These are phyloP conservation scores for Tetramorium alpestre DNA, from an alignment of 1,140 invertebrate genomes.

Conservation along the genomic window DNA sequence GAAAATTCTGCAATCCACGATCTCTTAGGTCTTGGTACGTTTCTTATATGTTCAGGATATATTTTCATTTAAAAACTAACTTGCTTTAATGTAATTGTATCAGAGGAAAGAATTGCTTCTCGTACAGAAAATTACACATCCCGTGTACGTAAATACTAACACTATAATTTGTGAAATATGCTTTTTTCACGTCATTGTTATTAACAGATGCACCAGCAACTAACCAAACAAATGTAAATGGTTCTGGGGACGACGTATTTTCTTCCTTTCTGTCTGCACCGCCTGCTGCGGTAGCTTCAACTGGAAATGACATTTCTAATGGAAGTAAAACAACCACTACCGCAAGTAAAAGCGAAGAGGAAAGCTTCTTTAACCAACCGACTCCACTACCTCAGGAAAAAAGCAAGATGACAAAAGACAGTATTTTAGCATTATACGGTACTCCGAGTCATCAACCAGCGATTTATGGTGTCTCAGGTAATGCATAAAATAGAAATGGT, in stretches of 20 bases:
- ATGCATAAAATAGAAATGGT: background rate
- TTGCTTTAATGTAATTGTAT: background rate
- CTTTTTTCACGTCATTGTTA: slow-evolving; percentile 22
- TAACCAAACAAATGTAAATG: slow-evolving; percentile 81
- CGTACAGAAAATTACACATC: background rate
- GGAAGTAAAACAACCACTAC: slow-evolving; percentile 78
- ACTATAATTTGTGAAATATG: background rate
- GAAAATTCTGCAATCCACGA: slow-evolving; percentile 86
- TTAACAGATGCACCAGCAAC: slow-evolving; percentile 82
- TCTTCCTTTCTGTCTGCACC: slow-evolving; percentile 91
- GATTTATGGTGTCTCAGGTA: slow-evolving; percentile 79
- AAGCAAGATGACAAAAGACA: slow-evolving; percentile 96
- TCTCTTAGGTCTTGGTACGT: slow-evolving; percentile 88
- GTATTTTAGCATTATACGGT: slow-evolving; percentile 96
- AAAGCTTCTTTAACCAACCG: slow-evolving; percentile 96
- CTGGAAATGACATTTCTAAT: slow-evolving; percentile 73
- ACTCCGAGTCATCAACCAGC: slow-evolving; percentile 82
- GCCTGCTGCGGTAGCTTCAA: slow-evolving; percentile 79
- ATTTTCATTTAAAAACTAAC: background rate
- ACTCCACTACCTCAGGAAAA: slow-evolving; percentile 89
- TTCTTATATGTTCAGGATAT: background rate
- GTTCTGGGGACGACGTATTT: slow-evolving; percentile 90
- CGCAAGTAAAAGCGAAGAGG: slow-evolving; percentile 90
- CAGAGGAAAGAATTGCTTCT: background rate
- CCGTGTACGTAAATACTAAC: background rate